Evolutionary conservation across 1,140 invertebrate genomes (phyloP).

Genomic region (Odontomachus brunneus): DNA sequence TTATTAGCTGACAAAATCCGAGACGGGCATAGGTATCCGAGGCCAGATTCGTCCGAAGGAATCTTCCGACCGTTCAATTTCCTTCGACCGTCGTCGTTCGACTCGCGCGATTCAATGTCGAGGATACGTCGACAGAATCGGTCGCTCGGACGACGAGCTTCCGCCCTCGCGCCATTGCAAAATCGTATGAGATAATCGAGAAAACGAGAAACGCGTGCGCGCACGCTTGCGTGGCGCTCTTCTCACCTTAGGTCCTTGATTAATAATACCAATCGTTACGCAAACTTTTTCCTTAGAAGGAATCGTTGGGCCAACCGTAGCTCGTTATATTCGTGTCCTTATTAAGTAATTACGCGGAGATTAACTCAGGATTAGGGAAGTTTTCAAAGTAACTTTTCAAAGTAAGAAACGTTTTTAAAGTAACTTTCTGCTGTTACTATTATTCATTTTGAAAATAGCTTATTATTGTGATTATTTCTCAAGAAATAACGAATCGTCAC

Average conservation of each 20-base stretch:
- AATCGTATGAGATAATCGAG: not conserved
- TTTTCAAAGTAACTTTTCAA: too few relatives aligned
- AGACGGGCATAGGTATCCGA: slow-evolving; percentile 53
- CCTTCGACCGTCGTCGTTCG: not conserved
- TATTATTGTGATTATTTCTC: too few relatives aligned
- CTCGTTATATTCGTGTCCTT: too few relatives aligned
- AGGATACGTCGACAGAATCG: slow-evolving; percentile 25
- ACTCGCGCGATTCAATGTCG: slow-evolving; percentile 56
- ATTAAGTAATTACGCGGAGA: too few relatives aligned
- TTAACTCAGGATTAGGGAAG: too few relatives aligned
- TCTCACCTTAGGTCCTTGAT: too few relatives aligned
- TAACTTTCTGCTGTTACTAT: too few relatives aligned
- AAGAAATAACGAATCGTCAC: too few relatives aligned
- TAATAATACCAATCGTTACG: not conserved
- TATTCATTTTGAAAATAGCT: too few relatives aligned
- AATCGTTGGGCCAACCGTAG: too few relatives aligned
- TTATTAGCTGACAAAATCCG: slow-evolving; percentile 62
- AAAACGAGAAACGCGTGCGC: not conserved
- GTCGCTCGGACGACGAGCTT: not conserved
- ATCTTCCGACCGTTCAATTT: slow-evolving; percentile 33
- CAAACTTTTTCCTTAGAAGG: too few relatives aligned
- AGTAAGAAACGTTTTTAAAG: too few relatives aligned
- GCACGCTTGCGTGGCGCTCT: not conserved
- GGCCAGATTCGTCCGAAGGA: slow-evolving; percentile 48
- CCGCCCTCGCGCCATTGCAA: not conserved